phyloP scores from a whole-genome alignment of 2,888 invertebrate genomes.

The Tyria jacobaeae region DNA sequence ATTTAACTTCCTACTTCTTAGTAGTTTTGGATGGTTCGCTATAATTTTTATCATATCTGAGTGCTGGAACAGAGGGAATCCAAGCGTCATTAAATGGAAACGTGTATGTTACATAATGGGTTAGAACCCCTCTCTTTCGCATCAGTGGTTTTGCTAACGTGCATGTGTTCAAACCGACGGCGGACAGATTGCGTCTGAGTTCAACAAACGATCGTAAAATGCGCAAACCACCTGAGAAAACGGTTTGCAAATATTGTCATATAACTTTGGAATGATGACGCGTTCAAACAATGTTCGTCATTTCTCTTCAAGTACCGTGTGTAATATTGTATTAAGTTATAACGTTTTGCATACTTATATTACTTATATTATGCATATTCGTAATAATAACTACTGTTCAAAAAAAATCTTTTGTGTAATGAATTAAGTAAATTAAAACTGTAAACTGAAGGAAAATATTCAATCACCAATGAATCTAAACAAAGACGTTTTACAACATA shows the following conservation, averaged over 20 bases:
- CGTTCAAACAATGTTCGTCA: conserved; percentile 19
- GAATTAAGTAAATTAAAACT: too few species aligned
- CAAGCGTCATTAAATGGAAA: conserved; percentile 24
- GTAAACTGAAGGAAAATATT: too few species aligned
- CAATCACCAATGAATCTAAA: too few species aligned
- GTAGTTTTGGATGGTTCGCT: not conserved
- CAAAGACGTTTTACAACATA: too few species aligned
- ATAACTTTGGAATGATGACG: conserved; percentile 36
- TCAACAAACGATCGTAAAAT: conserved; percentile 41
- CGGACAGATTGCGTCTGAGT: conserved; percentile 38
- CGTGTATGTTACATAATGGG: conserved; percentile 46
- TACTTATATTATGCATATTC: too few species aligned
- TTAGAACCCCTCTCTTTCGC: conserved; percentile 54
- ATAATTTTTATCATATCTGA: not conserved
- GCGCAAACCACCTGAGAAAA: conserved; percentile 36
- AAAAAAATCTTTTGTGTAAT: too few species aligned
- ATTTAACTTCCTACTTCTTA: too few species aligned
- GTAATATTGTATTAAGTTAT: conserved; percentile 7
- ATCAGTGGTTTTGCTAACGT: conserved; percentile 51
- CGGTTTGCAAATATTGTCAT: conserved; percentile 35
- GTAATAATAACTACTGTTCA: too few species aligned
- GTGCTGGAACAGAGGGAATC: not conserved
- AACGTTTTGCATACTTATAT: not conserved
- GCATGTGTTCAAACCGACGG: conserved; percentile 37
- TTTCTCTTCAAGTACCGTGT: not conserved